Conservation (phyloP, 2,797 vertebrate genomes). For the Esox masquinongy region DNA sequence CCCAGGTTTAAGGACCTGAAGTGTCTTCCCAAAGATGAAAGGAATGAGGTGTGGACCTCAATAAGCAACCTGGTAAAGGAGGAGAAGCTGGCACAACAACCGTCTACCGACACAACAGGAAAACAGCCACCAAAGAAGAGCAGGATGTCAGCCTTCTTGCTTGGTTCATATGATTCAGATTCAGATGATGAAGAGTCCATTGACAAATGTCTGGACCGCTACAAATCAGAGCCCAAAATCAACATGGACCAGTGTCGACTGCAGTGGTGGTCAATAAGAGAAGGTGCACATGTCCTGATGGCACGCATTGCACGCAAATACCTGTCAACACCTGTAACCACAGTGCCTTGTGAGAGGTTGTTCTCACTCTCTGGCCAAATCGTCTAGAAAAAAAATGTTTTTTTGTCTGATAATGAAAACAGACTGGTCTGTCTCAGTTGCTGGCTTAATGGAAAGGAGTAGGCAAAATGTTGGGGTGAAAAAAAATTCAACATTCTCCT, state of each 20-base stretch:
- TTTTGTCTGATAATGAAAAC: too few relatives aligned
- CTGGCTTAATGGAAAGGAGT: too few relatives aligned
- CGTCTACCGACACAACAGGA: slow-evolving; percentile 20
- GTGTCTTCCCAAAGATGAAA: slow-evolving; percentile 6
- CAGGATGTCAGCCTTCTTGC: slow-evolving; percentile 24
- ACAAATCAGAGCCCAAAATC: slow-evolving; percentile 46
- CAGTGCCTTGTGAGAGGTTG: too few relatives aligned
- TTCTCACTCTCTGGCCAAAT: too few relatives aligned
- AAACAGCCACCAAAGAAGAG: slow-evolving; percentile 31
- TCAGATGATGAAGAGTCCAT: slow-evolving; percentile 37
- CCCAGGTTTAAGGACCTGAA: slow-evolving; percentile 24
- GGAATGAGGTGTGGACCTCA: slow-evolving; percentile 8
- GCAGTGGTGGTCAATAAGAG: background rate
- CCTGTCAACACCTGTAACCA: too few relatives aligned
- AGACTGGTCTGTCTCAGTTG: too few relatives aligned
- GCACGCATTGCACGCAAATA: too few relatives aligned
- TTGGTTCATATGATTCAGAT: slow-evolving; percentile 39
- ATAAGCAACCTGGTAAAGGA: slow-evolving; percentile 15
- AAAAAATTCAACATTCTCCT: too few relatives aligned
- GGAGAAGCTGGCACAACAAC: slow-evolving; percentile 18
- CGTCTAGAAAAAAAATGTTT: too few relatives aligned
- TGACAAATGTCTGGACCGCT: slow-evolving; percentile 32
- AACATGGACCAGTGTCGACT: slow-evolving; percentile 38
- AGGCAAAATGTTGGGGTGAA: too few relatives aligned
- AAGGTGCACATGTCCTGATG: too few relatives aligned